These are phyloP conservation scores for Pocillopora grandis DNA, from an alignment of 92 coral and sea anemone genomes.

Conservation along the genomic window DNA sequence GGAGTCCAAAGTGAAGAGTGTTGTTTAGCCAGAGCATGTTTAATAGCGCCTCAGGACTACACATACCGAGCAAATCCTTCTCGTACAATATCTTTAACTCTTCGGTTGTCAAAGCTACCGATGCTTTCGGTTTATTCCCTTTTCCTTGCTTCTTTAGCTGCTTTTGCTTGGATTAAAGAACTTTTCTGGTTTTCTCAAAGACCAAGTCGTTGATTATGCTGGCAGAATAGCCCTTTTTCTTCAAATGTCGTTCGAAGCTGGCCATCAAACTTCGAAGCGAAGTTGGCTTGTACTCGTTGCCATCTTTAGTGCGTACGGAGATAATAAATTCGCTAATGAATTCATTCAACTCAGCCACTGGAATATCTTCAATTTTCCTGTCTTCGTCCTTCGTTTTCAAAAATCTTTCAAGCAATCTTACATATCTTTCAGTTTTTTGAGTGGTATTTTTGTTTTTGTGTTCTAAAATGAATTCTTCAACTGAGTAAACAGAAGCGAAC, in stretches of 20 bases:
- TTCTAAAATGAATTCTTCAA: no score
- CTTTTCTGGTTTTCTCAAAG: conserved; percentile 46
- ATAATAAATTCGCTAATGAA: conserved; percentile 22
- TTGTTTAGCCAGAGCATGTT: no score
- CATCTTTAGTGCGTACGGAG: conserved; percentile 41
- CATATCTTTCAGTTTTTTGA: no score
- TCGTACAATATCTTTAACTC: background rate
- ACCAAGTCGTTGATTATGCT: conserved; percentile 44
- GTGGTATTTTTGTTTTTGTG: no score
- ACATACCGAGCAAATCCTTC: no score
- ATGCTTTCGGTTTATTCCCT: conserved; percentile 46
- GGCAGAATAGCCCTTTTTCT: conserved; percentile 28
- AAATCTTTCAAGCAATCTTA: no score
- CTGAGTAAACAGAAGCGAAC: no score
- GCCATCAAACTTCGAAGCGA: conserved; percentile 38
- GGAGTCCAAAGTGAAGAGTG: background rate
- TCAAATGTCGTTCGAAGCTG: conserved; percentile 43
- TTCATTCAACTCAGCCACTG: conserved; percentile 46
- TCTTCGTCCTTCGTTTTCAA: background rate
- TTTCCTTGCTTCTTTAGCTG: conserved; percentile 40
- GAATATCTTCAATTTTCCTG: background rate
- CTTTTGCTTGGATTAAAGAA: conserved; percentile 40
- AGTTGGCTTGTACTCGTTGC: conserved; percentile 42
- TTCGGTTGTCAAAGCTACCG: conserved; percentile 9
- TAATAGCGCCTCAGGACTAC: no score